Evolutionary conservation across 2,797 vertebrate genomes (phyloP).

Genomic region (Yasuhikotakia modesta): DNA sequence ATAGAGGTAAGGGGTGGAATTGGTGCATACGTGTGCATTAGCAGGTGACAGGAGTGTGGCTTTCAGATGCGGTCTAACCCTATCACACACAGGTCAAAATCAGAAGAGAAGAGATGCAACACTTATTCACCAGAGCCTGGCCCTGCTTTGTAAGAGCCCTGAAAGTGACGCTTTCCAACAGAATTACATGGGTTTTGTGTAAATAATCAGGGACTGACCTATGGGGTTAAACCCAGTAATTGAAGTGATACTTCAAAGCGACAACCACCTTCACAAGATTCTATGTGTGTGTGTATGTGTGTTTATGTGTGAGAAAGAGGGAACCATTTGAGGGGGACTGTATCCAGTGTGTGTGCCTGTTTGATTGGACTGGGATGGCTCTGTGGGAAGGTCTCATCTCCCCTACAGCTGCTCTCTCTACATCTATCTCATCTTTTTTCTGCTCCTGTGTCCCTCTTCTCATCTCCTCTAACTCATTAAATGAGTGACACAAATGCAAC

Average conservation of each 20-base stretch:
- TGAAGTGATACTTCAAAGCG: constrained; percentile 99
- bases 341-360: constrained; percentile 66
- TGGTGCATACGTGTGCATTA: constrained; percentile 39
- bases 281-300: constrained; percentile 26
- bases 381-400: constrained; percentile 80
- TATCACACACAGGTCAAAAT: constrained; percentile 91
- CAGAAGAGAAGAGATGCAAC: constrained; percentile 80
- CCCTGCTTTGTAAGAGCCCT: constrained; percentile 84
- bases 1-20: constrained; percentile 28
- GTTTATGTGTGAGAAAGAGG: constrained; percentile 22
- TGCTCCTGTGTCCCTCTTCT: constrained; percentile 57
- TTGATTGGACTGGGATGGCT: constrained; percentile 78
- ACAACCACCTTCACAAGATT: constrained; percentile 78
- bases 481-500: constrained; percentile 81
- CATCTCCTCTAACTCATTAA: constrained; percentile 79
- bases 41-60: constrained; percentile 75
- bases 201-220: constrained; percentile 98
- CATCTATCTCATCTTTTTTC: constrained; percentile 63
- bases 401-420: constrained; percentile 84
- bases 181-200: constrained; percentile 95
- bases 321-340: no score
- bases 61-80: constrained; percentile 79
- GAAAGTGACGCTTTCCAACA: constrained; percentile 86
- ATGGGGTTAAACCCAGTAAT: constrained; percentile 97
- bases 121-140: constrained; percentile 81